phyloP scores from a whole-genome alignment of 2,797 vertebrate species.

The Pelochelys cantorii region DNA sequence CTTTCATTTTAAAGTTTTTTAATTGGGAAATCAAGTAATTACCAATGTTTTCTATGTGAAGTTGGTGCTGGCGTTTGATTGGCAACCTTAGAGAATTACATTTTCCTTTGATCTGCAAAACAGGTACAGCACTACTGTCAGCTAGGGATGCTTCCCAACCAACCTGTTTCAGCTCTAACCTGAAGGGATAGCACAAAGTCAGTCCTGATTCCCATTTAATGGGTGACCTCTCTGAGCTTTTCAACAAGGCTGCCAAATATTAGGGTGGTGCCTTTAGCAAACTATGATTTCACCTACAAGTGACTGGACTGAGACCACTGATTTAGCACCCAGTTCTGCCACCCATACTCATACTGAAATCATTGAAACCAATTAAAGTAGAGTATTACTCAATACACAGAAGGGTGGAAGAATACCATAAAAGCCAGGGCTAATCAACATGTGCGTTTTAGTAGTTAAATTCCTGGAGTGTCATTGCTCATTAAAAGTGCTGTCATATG shows the following conservation, averaged over 20 bases:
- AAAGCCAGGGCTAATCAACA: too few species aligned
- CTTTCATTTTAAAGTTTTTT: not conserved
- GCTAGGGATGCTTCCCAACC: not conserved
- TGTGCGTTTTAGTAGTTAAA: too few species aligned
- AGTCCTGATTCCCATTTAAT: not conserved
- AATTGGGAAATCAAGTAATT: not conserved
- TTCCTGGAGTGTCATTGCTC: too few species aligned
- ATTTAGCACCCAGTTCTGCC: rapidly evolving
- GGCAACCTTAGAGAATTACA: not conserved
- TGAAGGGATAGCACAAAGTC: not conserved
- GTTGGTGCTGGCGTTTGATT: not conserved
- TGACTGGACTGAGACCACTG: not conserved
- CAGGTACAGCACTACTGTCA: rapidly evolving
- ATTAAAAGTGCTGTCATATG: too few species aligned
- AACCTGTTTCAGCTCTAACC: not conserved
- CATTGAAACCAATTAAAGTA: not conserved
- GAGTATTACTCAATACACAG: not conserved
- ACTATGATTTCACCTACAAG: not conserved
- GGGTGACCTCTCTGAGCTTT: not conserved
- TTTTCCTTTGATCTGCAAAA: not conserved
- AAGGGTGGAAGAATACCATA: not conserved
- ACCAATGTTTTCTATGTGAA: not conserved
- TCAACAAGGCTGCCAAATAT: not conserved
- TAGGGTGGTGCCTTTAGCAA: not conserved
- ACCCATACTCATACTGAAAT: not conserved